Evolutionary conservation across 2,888 invertebrate species (phyloP).

Genomic region (Diloba caeruleocephala): DNA sequence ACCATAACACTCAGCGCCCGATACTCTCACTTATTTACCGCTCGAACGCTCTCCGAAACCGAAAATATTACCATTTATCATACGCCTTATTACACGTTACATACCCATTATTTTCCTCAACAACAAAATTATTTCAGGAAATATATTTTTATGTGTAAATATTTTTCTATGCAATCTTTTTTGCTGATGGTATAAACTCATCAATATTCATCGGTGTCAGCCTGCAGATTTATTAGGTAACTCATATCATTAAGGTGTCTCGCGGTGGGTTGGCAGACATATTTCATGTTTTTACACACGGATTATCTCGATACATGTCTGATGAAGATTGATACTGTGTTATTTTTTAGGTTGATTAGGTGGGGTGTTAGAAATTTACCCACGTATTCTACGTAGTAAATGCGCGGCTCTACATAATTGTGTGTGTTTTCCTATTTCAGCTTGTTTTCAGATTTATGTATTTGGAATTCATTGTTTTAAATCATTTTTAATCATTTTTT

Average conservation of each 20-base stretch:
- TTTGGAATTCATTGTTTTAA: too few relatives aligned
- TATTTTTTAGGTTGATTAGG: constrained; percentile 42
- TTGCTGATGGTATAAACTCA: constrained; percentile 53
- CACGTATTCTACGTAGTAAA: too few relatives aligned
- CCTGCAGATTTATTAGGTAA: constrained; percentile 72
- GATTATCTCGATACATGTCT: constrained; percentile 56
- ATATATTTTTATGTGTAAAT: constrained; percentile 7
- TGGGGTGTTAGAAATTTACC: neutral
- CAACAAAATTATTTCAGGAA: constrained; percentile 9
- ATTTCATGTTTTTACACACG: constrained; percentile 52
- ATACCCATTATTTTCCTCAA: constrained; percentile 16
- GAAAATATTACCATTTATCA: constrained; percentile 43
- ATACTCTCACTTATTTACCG: constrained; percentile 17
- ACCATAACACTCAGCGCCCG: neutral
- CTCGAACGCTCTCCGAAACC: neutral
- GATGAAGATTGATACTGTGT: constrained; percentile 58
- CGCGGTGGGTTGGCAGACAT: constrained; percentile 46
- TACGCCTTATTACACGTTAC: constrained; percentile 30
- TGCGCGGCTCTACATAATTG: too few relatives aligned
- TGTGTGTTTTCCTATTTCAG: too few relatives aligned
- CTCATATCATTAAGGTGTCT: constrained; percentile 66
- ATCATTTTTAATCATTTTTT: too few relatives aligned
- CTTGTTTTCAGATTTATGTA: too few relatives aligned
- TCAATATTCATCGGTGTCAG: constrained; percentile 80
- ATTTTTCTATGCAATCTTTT: constrained; percentile 39